phyloP scores from a whole-genome alignment of 1,140 invertebrate species.

The Dermatophagoides farinae region DNA sequence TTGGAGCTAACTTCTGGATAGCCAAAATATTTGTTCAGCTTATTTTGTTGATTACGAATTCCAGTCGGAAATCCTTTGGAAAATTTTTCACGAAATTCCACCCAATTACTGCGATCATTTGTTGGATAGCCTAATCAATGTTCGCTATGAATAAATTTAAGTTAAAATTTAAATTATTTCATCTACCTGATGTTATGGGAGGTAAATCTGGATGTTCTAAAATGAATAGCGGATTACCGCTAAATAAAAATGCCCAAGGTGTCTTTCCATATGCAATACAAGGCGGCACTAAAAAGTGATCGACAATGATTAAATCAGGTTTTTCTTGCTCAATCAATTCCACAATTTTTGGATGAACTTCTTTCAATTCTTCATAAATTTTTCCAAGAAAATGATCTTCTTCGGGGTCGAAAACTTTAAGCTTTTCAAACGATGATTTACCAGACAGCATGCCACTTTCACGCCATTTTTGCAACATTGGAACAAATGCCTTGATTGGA shows the following conservation, averaged over 20 bases:
- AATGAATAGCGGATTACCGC: not conserved
- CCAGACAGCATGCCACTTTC: not conserved
- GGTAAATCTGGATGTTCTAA: not conserved
- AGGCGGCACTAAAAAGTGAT: not conserved
- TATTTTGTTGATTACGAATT: not conserved
- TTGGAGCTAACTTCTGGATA: not conserved
- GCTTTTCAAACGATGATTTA: no score
- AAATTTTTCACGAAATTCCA: not conserved
- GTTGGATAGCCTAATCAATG: not conserved
- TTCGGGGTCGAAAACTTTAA: no score
- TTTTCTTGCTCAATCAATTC: not conserved
- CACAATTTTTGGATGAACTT: not conserved
- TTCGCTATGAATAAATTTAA: not conserved
- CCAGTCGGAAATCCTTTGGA: not conserved
- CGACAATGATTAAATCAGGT: not conserved
- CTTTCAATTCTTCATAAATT: no score
- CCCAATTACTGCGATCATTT: not conserved
- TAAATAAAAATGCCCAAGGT: not conserved
- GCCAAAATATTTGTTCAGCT: not conserved
- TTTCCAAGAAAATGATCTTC: no score
- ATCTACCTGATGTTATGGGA: not conserved
- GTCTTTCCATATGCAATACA: not conserved
- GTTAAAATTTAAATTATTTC: no score
- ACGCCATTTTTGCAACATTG: not conserved
- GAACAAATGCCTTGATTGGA: not conserved